phyloP scores from a whole-genome alignment of 1,140 invertebrate species.

The Popillia japonica region DNA sequence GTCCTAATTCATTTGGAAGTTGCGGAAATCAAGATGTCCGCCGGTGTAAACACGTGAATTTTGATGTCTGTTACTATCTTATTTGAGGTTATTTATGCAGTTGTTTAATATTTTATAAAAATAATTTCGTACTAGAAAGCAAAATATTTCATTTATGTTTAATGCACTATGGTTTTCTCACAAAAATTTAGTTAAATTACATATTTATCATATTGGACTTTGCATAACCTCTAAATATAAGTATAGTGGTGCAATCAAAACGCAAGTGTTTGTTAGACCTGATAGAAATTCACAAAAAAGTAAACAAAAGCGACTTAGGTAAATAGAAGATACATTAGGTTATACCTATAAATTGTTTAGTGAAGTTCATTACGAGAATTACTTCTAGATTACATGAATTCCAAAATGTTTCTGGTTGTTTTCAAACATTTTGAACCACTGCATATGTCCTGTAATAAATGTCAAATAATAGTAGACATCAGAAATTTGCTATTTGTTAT shows the following conservation, averaged over 20 bases:
- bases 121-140: not conserved
- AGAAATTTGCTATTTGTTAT: too few species aligned
- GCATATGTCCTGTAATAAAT: too few species aligned
- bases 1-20: not conserved
- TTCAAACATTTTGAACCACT: too few species aligned
- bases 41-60: not conserved
- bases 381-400: too few species aligned
- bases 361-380: not conserved
- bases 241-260: not conserved
- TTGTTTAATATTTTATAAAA: not conserved
- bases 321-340: not conserved
- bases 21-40: too few species aligned
- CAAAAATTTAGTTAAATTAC: not conserved
- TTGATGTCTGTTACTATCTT: not conserved
- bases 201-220: not conserved
- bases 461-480: too few species aligned
- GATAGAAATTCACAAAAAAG: not conserved
- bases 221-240: constrained; percentile 12
- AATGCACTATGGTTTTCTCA: not conserved
- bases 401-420: too few species aligned
- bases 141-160: not conserved
- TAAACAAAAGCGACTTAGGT: not conserved
- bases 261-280: not conserved
- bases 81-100: not conserved
- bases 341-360: not conserved